A percentile compares a stretch with the other conserved stretches of the same genome.
phyloP scores from a whole-genome alignment of 2,888 invertebrate genomes.

The Hypercompe scribonia region DNA sequence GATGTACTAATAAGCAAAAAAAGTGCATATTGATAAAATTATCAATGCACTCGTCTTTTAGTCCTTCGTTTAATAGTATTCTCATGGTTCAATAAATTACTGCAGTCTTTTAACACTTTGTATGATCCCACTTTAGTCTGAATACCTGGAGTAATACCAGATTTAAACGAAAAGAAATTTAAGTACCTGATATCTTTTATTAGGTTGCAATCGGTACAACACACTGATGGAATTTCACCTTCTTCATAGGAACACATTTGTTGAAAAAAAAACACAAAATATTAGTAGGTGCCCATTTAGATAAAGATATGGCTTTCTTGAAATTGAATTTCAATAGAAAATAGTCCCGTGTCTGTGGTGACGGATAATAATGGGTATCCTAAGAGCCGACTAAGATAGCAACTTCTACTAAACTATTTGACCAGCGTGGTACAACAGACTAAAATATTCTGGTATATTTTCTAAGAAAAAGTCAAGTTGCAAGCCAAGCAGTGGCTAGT shows the following conservation, averaged over 20 bases:
- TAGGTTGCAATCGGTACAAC: slow-evolving; percentile 14
- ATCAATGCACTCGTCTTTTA: no score
- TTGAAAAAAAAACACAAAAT: background rate
- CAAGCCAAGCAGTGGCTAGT: no score
- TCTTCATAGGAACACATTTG: slow-evolving; percentile 1
- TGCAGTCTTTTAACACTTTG: no score
- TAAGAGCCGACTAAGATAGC: no score
- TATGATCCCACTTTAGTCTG: background rate
- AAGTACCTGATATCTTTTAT: slow-evolving; percentile 18
- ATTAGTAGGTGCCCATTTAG: background rate
- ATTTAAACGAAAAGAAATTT: background rate
- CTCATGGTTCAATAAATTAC: no score
- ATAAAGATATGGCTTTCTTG: background rate
- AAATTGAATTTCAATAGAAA: background rate
- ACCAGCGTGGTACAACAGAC: no score
- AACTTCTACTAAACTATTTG: no score
- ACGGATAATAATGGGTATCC: no score
- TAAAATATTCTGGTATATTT: no score
- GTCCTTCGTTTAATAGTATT: no score
- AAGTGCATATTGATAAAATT: background rate
- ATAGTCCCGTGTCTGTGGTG: no score
- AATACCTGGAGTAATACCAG: background rate
- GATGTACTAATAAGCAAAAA: background rate
- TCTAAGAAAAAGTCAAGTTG: no score
- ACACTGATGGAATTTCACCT: slow-evolving; percentile 1